A percentile compares a stretch with the other conserved stretches of the same genome.
These are phyloP conservation scores for Mesoclemmys tuberculata DNA, from an alignment of 2,113 vertebrate species.

Conservation along the genomic window DNA sequence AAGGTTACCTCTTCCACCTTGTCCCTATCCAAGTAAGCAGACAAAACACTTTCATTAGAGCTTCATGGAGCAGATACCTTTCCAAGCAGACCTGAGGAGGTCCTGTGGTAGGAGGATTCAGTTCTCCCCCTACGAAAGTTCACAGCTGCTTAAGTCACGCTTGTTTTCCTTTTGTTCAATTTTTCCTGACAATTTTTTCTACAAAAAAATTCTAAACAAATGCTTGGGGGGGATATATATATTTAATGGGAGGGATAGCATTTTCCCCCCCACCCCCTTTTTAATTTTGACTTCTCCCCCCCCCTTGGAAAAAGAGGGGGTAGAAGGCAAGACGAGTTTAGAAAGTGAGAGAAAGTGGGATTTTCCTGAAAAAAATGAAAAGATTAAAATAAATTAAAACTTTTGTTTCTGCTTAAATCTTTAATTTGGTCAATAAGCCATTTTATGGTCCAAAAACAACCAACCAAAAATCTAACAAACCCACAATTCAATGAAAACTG, in stretches of 20 bases:
- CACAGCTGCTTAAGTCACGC: neutral
- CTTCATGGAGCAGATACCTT: neutral
- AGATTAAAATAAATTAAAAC: neutral
- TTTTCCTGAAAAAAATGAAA: neutral
- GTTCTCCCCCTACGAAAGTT: neutral
- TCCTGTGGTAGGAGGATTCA: neutral
- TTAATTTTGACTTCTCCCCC: neutral
- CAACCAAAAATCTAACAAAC: neutral
- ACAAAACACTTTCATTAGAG: neutral
- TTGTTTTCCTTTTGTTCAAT: neutral
- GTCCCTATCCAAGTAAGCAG: neutral
- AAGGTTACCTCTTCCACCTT: neutral
- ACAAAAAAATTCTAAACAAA: neutral
- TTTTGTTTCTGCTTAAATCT: neutral
- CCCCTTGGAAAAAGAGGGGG: neutral
- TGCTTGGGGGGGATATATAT: too few relatives aligned
- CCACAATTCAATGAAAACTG: neutral
- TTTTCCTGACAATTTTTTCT: neutral
- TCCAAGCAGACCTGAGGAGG: rapidly evolving
- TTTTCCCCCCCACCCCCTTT: neutral
- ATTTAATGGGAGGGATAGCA: neutral
- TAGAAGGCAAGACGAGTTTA: neutral
- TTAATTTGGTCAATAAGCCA: neutral
- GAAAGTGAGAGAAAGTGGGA: neutral
- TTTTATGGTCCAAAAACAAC: neutral